These are phyloP conservation scores for Apotomis betuletana DNA, from an alignment of 2,888 invertebrate species.

Conservation along the genomic window DNA sequence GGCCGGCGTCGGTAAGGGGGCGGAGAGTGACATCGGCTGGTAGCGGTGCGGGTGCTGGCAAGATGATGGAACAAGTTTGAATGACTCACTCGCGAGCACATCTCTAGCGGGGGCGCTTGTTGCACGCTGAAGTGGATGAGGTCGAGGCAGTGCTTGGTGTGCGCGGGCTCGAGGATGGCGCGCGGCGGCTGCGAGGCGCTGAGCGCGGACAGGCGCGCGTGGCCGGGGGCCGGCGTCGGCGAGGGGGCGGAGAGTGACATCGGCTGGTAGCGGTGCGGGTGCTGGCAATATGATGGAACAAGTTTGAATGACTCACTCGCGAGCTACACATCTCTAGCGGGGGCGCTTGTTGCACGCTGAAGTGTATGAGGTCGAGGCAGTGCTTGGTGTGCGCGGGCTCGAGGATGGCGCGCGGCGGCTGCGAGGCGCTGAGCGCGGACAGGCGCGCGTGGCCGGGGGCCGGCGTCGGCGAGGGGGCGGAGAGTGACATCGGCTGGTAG, in stretches of 20 bases:
- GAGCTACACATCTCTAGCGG: too few species aligned
- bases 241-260: slow-evolving; percentile 47
- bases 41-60: too few species aligned
- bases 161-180: slow-evolving; percentile 65
- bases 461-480: slow-evolving; percentile 55
- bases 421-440: slow-evolving; percentile 47
- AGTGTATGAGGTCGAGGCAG: slow-evolving; percentile 70
- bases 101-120: too few species aligned
- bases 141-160: slow-evolving; percentile 69
- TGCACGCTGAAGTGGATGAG: slow-evolving; percentile 65
- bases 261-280: too few species aligned
- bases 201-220: slow-evolving; percentile 35
- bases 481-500: too few species aligned
- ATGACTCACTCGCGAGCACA: too few species aligned
- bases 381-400: slow-evolving; percentile 68
- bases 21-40: too few species aligned
- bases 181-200: slow-evolving; percentile 57
- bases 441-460: slow-evolving; percentile 33
- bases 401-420: slow-evolving; percentile 61
- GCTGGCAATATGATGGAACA: too few species aligned
- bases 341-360: slow-evolving; percentile 56
- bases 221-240: slow-evolving; percentile 47
- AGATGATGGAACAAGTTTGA: too few species aligned
- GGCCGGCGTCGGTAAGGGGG: too few species aligned
- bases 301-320: too few species aligned